Conservation (phyloP, 2,888 invertebrate species). For the Crocallis elinguaria region DNA sequence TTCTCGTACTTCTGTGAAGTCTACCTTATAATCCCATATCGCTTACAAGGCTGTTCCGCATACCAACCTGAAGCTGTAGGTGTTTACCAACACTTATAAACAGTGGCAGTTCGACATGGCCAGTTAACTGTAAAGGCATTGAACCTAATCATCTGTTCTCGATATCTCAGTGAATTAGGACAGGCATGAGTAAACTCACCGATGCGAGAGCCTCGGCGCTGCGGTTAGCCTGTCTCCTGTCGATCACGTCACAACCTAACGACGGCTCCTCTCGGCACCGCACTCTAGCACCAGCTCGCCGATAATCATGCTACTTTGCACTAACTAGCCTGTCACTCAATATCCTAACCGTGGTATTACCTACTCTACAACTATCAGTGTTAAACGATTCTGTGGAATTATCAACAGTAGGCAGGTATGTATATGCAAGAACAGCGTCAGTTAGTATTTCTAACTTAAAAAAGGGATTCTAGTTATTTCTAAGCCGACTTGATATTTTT, state of each 20-base stretch:
- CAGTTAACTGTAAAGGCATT: conserved; percentile 29
- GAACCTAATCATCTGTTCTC: conserved; percentile 36
- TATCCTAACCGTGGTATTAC: conserved; percentile 43
- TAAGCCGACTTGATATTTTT: conserved; percentile 26
- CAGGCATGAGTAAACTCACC: too few species aligned
- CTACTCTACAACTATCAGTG: conserved; percentile 32
- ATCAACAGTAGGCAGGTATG: background rate
- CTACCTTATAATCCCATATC: too few species aligned
- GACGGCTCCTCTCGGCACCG: conserved; percentile 66
- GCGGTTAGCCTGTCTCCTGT: conserved; percentile 61
- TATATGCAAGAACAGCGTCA: background rate
- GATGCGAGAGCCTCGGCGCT: conserved; percentile 8
- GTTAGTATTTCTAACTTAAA: conserved; percentile 7
- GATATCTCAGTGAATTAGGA: conserved; percentile 25
- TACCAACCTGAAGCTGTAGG: background rate
- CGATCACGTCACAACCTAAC: conserved; percentile 53
- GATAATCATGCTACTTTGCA: conserved; percentile 60
- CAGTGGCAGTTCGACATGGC: background rate
- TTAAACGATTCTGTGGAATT: conserved; percentile 24
- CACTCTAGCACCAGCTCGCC: conserved; percentile 50
- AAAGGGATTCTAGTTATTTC: conserved; percentile 26
- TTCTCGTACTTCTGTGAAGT: too few species aligned
- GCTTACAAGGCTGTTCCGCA: too few species aligned
- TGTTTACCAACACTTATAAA: background rate
- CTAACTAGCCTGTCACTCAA: conserved; percentile 60